Evolutionary conservation across 1,140 invertebrate genomes (phyloP), one percentile per base, ranked within the genome.

Genomic region (Macrotrachela quadricornifera): DNA sequence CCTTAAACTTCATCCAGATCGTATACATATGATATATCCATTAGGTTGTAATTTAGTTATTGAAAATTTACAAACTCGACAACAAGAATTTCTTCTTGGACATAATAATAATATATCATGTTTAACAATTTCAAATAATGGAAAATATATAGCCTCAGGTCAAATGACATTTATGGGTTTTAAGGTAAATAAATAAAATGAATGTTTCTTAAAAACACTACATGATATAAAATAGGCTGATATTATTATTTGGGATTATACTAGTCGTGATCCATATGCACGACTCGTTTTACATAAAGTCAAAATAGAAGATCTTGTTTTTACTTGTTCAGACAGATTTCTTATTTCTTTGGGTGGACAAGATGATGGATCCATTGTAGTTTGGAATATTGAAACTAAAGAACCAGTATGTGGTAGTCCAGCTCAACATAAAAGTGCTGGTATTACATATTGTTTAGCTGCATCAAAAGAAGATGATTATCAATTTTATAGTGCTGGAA

Each of bases 81-180:
- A 77, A 58, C 83, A 85, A 67, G 64, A 70, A 45, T 85, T 86
- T 63, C 72, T 90, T 30, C 75, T 76, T 42, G 84, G 83, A 0
- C 85, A 90, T 62, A 79, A 79, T 0, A 83, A 87, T 68, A 76
- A 77, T 45, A 79, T 92, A 39, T 81, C 83, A 0, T 77, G 82
- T 37, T 67, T 92, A 13, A 78, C 79, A 51, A 61, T 90, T 10
- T 87, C 85, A 44, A 73, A 75, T 3, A 74, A 75, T 56, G 85
- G 85, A 43, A 77, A 77, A 30, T 83, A 78, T 60, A 68, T 91
- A 39, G 85, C 82, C 17, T 85, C 84, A 12, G 85, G 86, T 0
- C 83, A 88, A 68, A 76, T 82, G 12, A 90, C 82, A 62, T 79
- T 86, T 61, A 82, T 85, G 64, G 85, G 85, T 10, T 88, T 87